These are phyloP conservation scores for Argyra leucocephala DNA, from an alignment of 2,888 invertebrate species.

Conservation along the genomic window DNA sequence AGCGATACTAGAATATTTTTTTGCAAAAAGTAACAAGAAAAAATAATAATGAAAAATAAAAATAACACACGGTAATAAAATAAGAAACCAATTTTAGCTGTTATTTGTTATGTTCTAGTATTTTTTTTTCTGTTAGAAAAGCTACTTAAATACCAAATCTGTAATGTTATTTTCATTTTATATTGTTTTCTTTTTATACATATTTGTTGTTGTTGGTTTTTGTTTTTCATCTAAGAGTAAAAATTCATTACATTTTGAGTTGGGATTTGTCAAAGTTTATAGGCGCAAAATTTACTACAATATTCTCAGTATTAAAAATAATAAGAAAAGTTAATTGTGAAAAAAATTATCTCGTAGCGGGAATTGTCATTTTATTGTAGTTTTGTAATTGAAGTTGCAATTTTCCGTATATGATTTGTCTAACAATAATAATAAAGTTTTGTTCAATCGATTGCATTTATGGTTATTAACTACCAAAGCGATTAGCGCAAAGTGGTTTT, in stretches of 20 bases:
- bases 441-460: no score
- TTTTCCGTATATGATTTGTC: no score
- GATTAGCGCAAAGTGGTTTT: no score
- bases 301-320: not conserved
- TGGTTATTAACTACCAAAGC: no score
- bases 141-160: not conserved
- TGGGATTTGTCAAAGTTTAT: not conserved
- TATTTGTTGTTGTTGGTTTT: no score
- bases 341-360: no score
- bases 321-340: no score
- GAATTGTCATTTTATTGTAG: no score
- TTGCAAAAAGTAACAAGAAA: not conserved
- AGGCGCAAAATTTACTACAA: not conserved
- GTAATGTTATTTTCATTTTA: not conserved
- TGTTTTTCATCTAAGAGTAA: not conserved
- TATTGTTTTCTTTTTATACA: not conserved
- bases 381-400: no score
- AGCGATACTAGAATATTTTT: not conserved
- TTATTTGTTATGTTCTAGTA: not conserved
- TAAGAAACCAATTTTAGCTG: not conserved
- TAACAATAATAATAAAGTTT: no score
- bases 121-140: not conserved
- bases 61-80: slow-evolving; percentile 3
- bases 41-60: not conserved
- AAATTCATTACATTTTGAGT: slow-evolving; percentile 1